Evolutionary conservation across 2,888 invertebrate species (phyloP), one percentile per base, ranked within the genome.

Genomic region (Incurvaria masculella): DNA sequence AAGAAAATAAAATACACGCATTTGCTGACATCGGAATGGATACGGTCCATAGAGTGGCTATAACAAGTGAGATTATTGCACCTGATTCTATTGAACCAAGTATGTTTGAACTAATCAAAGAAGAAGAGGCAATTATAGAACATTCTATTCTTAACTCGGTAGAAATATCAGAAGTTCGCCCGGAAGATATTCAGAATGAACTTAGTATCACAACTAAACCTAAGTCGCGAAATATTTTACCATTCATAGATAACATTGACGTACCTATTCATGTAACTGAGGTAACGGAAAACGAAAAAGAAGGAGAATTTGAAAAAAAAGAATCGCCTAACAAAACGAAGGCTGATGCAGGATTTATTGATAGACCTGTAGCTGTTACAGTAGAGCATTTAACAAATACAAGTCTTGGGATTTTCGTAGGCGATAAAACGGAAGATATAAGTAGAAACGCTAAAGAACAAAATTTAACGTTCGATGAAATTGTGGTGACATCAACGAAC

Each of bases 21-120:
- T 78, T 66, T 58, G 86, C 86, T 17, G 76, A 68, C 47, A 49
- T 80, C 23, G 75, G 81, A 47, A 61, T 85, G 38, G 66, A 78
- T 40, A 58, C 71, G 2, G 78, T 80, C 56, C 82, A 81, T 44
- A 71, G 80, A 61, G 70, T 81, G 49, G 79, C 80, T 11, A 46
- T 71, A 48, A 72, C 72, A n/a, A 73, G 74, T 49, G 68, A 83
- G 57, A 64, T 81, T 14, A 72, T 64, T 40, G 59, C 72, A 8
- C 68, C 63, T 44, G 67, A 65, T 51, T 62, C 65, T 3, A 49
- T 68, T 43, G 58, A 63, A 4, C 11, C 14, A 8, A 33, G 3
- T 14, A 33, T 11, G 3, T n/a, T 33, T n/a, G 56, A 65, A 46
- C 60, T 76, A 46, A 55, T 66, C 45, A 52, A 56, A 20, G 52